These are phyloP conservation scores for Proales similis DNA, from an alignment of 1,140 invertebrate species.

Conservation along the genomic window DNA sequence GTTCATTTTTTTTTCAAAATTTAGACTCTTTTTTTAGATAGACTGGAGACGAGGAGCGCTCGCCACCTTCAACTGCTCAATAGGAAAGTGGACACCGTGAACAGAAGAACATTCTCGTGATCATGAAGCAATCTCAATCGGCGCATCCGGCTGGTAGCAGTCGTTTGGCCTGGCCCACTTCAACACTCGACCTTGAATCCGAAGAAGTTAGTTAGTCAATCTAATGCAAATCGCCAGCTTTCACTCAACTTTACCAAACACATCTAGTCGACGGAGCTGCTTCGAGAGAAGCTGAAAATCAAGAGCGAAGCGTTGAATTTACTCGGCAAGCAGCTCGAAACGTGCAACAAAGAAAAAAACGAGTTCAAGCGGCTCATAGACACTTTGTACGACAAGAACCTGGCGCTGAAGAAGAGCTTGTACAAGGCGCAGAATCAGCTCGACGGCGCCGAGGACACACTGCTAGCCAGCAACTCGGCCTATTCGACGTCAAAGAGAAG, in stretches of 20 bases:
- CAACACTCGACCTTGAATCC: too few relatives aligned
- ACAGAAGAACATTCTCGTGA: too few relatives aligned
- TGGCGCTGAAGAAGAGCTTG: slow-evolving; percentile 25
- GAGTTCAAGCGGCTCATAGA: slow-evolving; percentile 22
- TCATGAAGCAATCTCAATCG: too few relatives aligned
- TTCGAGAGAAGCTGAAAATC: slow-evolving; percentile 18
- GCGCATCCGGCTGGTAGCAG: too few relatives aligned
- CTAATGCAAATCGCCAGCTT: too few relatives aligned
- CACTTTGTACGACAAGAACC: slow-evolving; percentile 26
- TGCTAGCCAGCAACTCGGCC: too few relatives aligned
- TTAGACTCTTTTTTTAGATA: slow-evolving; percentile 29
- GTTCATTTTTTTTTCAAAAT: slow-evolving; percentile 36
- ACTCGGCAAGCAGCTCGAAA: slow-evolving; percentile 7
- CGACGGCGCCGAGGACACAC: not conserved
- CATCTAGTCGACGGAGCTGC: slow-evolving; percentile 5
- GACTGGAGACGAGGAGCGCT: too few relatives aligned
- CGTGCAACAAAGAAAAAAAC: slow-evolving; percentile 33
- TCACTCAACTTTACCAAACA: not conserved
- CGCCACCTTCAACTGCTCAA: too few relatives aligned
- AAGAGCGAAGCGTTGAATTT: slow-evolving; percentile 29
- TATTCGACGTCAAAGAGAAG: too few relatives aligned
- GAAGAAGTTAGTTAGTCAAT: too few relatives aligned
- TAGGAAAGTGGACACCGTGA: too few relatives aligned
- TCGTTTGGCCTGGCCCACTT: too few relatives aligned
- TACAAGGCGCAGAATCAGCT: slow-evolving; percentile 3